Evolutionary conservation across 1,140 invertebrate genomes (phyloP), one percentile per base, ranked within the genome.

Genomic region (Drosophila bocki): DNA sequence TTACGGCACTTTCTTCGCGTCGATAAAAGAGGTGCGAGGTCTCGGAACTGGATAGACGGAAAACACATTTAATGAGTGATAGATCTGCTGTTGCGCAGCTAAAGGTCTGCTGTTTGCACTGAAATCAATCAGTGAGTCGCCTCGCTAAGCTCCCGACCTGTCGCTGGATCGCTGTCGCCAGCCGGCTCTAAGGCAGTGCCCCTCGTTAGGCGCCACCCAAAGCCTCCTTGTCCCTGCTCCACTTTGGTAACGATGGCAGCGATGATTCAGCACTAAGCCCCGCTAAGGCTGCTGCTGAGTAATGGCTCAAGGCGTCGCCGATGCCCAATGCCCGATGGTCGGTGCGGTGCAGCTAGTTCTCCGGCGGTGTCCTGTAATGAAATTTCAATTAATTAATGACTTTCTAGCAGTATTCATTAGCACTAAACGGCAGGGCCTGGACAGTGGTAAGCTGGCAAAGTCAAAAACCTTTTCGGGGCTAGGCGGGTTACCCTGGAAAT

Each of bases 361-460:
- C 32, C 42, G 41, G 51, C 42, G 41, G 51, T 63, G 56, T 79
- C 75, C 83, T 87, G 79, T 68, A 74, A 78, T 68, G 54, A 74
- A 79, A 76, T 71, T 71, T 75, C 84, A 88, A 88, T 88, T 88
- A 88, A 88, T 88, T 88, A 88, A 88, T 88, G 85, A 74, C 72
- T 90, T 84, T 88, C 80, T 72, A 84, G 74, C 80, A 75, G 77
- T 75, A 81, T 88, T 88, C 85, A 90, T 88, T 88, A 84, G 81
- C 84, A 63, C 80, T 87, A 87, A 87, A 64, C 85, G 84, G 68
- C 76, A 19, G 48, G 75, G 22, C 59, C 19, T 41, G 37, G 35
- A 29, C 50, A 57, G 22, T 32, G 35, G 51, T 78, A 78, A 78
- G 77, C 84, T 82, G 80, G 67, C 64, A 64, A 77, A 88, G 85